Conservation (phyloP, 2,888 invertebrate genomes). For the Willowsia nigromaculata region DNA sequence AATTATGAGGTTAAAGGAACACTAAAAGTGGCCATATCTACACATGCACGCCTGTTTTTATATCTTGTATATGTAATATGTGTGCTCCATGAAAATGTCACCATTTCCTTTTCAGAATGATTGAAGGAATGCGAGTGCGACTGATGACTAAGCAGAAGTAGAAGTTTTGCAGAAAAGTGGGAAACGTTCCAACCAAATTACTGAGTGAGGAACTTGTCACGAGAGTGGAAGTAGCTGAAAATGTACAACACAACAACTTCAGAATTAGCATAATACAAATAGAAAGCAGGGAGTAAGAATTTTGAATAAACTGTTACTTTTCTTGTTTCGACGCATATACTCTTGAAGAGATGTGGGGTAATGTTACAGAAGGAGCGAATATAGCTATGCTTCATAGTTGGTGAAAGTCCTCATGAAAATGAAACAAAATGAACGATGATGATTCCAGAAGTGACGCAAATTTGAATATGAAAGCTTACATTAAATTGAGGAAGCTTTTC, state of each 20-base stretch:
- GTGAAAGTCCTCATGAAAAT: conserved; percentile 6
- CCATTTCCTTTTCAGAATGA: background rate
- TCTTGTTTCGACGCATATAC: background rate
- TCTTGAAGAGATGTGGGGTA: background rate
- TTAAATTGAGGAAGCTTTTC: conserved; percentile 7
- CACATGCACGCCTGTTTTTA: background rate
- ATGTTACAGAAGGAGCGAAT: background rate
- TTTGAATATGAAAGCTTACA: conserved; percentile 48
- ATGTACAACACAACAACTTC: background rate
- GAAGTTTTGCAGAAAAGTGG: background rate
- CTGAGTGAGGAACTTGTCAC: conserved; percentile 17
- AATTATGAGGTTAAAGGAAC: background rate
- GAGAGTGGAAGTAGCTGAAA: background rate
- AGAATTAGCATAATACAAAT: background rate
- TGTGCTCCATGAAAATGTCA: background rate
- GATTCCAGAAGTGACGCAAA: conserved; percentile 45
- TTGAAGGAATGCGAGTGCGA: background rate
- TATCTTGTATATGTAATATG: background rate
- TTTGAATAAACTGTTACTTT: background rate
- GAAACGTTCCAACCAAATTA: conserved; percentile 9
- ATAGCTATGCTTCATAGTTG: background rate
- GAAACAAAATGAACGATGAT: conserved; percentile 34
- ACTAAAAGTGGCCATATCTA: background rate
- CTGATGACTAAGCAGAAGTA: background rate
- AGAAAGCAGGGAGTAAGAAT: background rate